Base-by-base conservation (phyloP, 2,888 invertebrate species). In the Meteorus cinctellus region DNA sequence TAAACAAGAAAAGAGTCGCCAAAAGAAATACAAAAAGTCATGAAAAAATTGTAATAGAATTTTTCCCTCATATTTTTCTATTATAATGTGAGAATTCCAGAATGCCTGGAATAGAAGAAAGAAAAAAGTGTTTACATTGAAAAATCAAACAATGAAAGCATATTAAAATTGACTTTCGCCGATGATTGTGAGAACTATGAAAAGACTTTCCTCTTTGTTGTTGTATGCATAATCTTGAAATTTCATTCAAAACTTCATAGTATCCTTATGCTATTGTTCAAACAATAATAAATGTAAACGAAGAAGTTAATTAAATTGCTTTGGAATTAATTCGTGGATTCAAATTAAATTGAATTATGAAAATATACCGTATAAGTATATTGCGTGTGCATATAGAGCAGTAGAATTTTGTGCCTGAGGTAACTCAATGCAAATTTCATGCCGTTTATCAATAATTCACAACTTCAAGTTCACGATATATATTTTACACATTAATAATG, bases 151-250 rank as follows among this genome's bases (percentile, higher is more conserved):
- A 48, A 48, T 48, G n/a, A n/a, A 48, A 48, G n/a, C 16, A 48
- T n/a, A 48, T 48, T 48, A 48, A 48, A 48, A 48, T 48, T 48
- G n/a, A 48, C 48, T 48, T 48, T 48, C 48, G 48, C 48, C 48
- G n/a, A 48, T 71, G 41, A 71, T 36, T 62, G 29, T 72, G 62
- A 55, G 41, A 72, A 55, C 24, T 55, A 8, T 55, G 55, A 55
- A 51, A 55, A 60, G 24, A 60, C 19, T 60, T 60, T 60, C 12
- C 19, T 24, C n/a, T 12, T n/a, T 48, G n/a, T n/a, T n/a, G n/a
- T 48, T n/a, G 27, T n/a, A 31, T 31, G 10, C n/a, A 62, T 62
- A 55, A 31, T 4, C 10, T 29, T 51, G 36, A 24, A 34, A 66
- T 66, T 65, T 16, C n/a, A 34, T 65, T 16, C 14, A 63, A 63